Conservation (phyloP, 2,888 invertebrate species). For the Dryobota labecula region DNA sequence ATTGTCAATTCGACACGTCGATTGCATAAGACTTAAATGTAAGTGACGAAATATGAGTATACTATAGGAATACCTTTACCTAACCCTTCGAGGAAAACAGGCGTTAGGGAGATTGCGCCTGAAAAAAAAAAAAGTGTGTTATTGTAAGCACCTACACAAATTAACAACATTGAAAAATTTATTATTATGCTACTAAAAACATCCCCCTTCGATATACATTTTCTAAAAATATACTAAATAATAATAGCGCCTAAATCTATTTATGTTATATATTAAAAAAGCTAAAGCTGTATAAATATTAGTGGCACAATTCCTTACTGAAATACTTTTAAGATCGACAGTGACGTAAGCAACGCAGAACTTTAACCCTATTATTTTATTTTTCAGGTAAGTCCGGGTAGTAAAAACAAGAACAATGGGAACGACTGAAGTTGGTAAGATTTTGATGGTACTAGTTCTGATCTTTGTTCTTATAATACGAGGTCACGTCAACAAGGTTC, state of each 20-base stretch:
- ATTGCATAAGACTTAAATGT: too few species aligned
- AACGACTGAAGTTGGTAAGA: constrained; percentile 54
- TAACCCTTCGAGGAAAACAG: background rate
- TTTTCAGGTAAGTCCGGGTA: constrained; percentile 62
- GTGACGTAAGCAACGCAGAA: constrained; percentile 1
- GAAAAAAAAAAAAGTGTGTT: too few species aligned
- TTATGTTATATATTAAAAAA: too few species aligned
- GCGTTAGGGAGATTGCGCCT: too few species aligned
- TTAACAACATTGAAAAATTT: background rate
- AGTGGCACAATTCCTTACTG: background rate
- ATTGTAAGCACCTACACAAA: background rate
- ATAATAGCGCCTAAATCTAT: too few species aligned
- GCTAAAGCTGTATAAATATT: too few species aligned
- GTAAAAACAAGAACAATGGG: constrained; percentile 19
- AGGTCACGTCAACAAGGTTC: constrained; percentile 44
- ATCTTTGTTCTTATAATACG: constrained; percentile 48
- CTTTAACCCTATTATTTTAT: constrained; percentile 28
- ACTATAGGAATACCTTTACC: background rate
- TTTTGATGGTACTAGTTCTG: constrained; percentile 49
- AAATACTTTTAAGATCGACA: background rate
- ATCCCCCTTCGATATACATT: background rate
- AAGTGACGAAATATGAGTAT: background rate
- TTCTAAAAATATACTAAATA: background rate
- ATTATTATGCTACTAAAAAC: background rate
- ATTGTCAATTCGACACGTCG: too few species aligned